Percentiles rank a stretch among this genome's conserved stretches.
phyloP scores from a whole-genome alignment of 2,888 invertebrate genomes.

The Bimastos eiseni region DNA sequence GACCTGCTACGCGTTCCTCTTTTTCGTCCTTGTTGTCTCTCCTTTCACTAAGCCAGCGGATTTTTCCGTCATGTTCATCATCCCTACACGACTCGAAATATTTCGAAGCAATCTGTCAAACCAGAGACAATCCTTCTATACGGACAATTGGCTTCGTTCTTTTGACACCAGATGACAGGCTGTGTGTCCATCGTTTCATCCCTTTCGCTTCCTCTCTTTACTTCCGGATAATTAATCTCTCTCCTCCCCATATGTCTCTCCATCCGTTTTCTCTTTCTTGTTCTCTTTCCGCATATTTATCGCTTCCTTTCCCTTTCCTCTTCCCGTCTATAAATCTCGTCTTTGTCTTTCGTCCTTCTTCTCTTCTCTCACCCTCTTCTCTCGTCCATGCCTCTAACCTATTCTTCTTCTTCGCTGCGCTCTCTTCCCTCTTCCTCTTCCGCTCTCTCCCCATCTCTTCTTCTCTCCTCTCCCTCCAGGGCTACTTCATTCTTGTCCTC shows the following conservation, averaged over 20 bases:
- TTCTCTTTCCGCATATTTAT: not conserved
- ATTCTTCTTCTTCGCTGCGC: not conserved
- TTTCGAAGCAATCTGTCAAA: not conserved
- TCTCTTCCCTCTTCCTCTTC: not conserved
- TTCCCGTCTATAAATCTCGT: not conserved
- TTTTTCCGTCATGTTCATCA: not conserved
- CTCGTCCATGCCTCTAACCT: not conserved
- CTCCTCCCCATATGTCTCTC: not conserved
- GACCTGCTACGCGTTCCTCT: not conserved
- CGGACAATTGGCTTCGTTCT: constrained; percentile 13
- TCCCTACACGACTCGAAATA: not conserved
- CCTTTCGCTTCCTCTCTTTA: not conserved
- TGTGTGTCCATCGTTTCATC: not conserved
- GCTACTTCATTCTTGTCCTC: not conserved
- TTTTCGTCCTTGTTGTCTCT: too few species aligned
- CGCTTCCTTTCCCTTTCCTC: not conserved
- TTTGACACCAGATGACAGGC: not conserved
- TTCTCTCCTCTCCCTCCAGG: not conserved
- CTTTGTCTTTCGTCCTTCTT: not conserved
- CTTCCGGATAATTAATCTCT: not conserved
- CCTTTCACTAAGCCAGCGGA: not conserved
- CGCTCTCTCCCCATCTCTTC: not conserved
- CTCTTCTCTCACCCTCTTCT: not conserved
- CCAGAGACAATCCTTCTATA: not conserved
- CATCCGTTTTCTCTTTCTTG: not conserved